Evolutionary conservation across 2,888 invertebrate genomes (phyloP).

Genomic region (Dione vanillae): DNA sequence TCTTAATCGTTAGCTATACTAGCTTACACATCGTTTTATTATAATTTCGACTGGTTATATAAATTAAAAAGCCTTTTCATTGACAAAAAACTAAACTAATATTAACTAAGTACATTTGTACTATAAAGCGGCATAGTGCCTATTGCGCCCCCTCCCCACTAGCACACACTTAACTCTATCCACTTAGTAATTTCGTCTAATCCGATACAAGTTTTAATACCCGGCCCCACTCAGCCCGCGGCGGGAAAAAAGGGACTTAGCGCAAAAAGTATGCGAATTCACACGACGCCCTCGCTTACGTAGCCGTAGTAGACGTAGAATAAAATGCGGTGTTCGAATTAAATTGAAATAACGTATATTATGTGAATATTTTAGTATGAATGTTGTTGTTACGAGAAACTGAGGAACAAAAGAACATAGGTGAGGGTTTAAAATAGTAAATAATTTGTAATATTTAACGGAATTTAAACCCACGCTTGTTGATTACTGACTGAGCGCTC

Average conservation of each 20-base stretch:
- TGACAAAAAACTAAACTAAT: not conserved
- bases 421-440: too few relatives aligned
- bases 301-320: slow-evolving; percentile 6
- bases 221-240: slow-evolving; percentile 68
- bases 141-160: slow-evolving; percentile 19
- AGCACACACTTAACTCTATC: slow-evolving; percentile 67
- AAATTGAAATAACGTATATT: slow-evolving; percentile 6
- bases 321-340: slow-evolving; percentile 19
- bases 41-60: too few relatives aligned
- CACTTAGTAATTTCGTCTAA: slow-evolving; percentile 81
- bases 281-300: slow-evolving; percentile 60
- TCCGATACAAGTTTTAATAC: slow-evolving; percentile 83
- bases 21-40: too few relatives aligned
- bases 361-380: not conserved
- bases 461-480: not conserved
- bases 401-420: too few relatives aligned
- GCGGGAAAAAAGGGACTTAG: slow-evolving; percentile 77
- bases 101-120: slow-evolving; percentile 34
- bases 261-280: slow-evolving; percentile 78
- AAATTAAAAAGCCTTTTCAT: too few relatives aligned
- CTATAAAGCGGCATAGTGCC: slow-evolving; percentile 3
- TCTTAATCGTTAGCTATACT: too few relatives aligned
- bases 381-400: too few relatives aligned
- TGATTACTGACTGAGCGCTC: too few relatives aligned
- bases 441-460: too few relatives aligned